These are phyloP conservation scores for Steinernema scapterisci DNA, from an alignment of 2,888 invertebrate species.

Conservation along the genomic window DNA sequence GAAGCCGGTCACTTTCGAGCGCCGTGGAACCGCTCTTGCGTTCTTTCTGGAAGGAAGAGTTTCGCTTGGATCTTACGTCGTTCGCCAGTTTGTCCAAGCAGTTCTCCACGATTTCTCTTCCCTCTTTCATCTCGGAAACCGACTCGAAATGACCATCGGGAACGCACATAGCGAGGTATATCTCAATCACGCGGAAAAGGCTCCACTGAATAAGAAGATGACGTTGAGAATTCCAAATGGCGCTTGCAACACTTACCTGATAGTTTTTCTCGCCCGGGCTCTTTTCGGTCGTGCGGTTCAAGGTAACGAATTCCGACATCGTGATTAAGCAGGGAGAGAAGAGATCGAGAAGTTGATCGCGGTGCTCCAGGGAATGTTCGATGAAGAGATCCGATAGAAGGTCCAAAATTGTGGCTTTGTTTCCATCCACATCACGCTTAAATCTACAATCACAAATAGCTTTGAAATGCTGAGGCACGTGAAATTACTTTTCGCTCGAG, in stretches of 20 bases:
- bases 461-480: too few relatives aligned
- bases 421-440: background rate
- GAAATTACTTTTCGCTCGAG: too few relatives aligned
- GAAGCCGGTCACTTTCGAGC: too few relatives aligned
- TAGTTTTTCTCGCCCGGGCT: background rate
- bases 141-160: background rate
- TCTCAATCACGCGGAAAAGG: background rate
- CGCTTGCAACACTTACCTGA: background rate
- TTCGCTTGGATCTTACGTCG: too few relatives aligned
- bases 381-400: background rate
- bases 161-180: background rate
- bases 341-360: background rate
- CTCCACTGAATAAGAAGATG: background rate
- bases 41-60: too few relatives aligned
- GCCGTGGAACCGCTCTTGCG: too few relatives aligned
- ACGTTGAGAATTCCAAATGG: too few relatives aligned
- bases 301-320: background rate
- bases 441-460: too few relatives aligned
- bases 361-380: background rate
- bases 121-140: background rate
- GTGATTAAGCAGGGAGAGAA: background rate
- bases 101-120: too few relatives aligned
- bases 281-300: background rate
- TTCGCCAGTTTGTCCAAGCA: too few relatives aligned
- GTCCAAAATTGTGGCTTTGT: background rate